These are phyloP conservation scores for Dascyllus trimaculatus DNA, from an alignment of 2,113 vertebrate genomes.

Conservation along the genomic window DNA sequence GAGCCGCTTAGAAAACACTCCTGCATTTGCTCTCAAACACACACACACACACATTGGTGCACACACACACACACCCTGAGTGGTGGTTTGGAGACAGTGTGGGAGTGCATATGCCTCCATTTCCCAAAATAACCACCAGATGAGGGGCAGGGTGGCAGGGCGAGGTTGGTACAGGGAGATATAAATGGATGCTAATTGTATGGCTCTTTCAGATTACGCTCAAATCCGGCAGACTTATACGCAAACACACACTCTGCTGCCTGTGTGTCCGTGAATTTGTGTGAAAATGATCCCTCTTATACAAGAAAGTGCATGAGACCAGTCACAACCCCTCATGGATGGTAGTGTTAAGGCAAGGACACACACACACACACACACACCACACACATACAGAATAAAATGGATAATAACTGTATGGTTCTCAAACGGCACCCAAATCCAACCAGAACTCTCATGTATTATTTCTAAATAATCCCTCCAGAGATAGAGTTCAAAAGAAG, in stretches of 20 bases:
- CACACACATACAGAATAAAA: slow-evolving; percentile 38
- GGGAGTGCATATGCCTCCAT: slow-evolving; percentile 69
- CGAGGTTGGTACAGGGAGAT: slow-evolving; percentile 69
- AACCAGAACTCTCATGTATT: slow-evolving; percentile 50
- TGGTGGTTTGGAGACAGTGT: slow-evolving; percentile 76
- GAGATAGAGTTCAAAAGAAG: slow-evolving; percentile 61
- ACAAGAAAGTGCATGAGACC: not conserved
- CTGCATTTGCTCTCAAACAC: slow-evolving; percentile 41
- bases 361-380: not conserved
- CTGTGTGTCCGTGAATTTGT: not conserved
- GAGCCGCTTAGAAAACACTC: slow-evolving; percentile 40
- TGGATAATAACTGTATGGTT: slow-evolving; percentile 55
- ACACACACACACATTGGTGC: slow-evolving; percentile 1
- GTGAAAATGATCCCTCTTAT: slow-evolving; percentile 19
- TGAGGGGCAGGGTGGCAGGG: slow-evolving; percentile 76
- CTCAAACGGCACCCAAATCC: slow-evolving; percentile 34
- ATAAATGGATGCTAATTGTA: slow-evolving; percentile 82
- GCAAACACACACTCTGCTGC: slow-evolving; percentile 1
- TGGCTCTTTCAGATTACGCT: slow-evolving; percentile 61
- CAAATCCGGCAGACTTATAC: slow-evolving; percentile 43
- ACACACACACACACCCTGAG: slow-evolving; percentile 54
- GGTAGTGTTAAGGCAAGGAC: slow-evolving; percentile 9
- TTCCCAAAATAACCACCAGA: slow-evolving; percentile 78
- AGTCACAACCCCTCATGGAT: slow-evolving; percentile 6
- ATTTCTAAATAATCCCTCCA: slow-evolving; percentile 71